Base-by-base conservation (phyloP, 2,797 vertebrate genomes). In the Limnodromus scolopaceus region DNA sequence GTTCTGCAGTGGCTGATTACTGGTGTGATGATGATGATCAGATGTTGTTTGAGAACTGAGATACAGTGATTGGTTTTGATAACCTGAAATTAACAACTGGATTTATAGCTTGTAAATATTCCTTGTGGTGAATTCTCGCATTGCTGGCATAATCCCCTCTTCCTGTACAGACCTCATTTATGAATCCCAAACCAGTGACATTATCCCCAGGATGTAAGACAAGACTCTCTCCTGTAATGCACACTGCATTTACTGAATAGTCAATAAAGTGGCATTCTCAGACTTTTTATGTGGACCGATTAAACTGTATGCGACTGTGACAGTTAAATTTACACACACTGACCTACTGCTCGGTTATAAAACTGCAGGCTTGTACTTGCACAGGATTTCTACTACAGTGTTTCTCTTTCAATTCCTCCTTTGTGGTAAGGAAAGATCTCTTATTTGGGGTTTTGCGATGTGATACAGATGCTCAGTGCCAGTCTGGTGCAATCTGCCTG, bases 51-150 rank as follows among this genome's bases (percentile, higher is more conserved):
- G 69, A 96, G 96, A 95, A 93, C 89, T 81, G 82, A 96, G 93
- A 95, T 32, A 86, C 64, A 87, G 97, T 91, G 96, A 97, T 92
- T 96, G 85, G 87, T 93, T 98, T 97, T 96, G 97, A 98, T 98
- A 97, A 97, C 94, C 97, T 93, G 95, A 98, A 97, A 98, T 98
- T 98, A 98, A 97, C 97, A 97, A 71, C 96, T 95, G 90, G 95
- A 97, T 98, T 97, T 98, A 97, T 96, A 97, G 98, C 95, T 97
- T 98, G 97, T 97, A 98, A 97, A 97, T 94, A 94, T 84, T 97
- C 84, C 84, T 97, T 77, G 93, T 89, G 97, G 97, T 48, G 58
- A 97, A 96, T 97, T 98, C 96, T 97, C 51, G 20, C 97, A 92
- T 96, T 93, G 96, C 91, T 43, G 19, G 46, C 48, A 36, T 95